Base-by-base conservation (phyloP, 2,797 vertebrate species). In the Catamblyrhynchus diadema region DNA sequence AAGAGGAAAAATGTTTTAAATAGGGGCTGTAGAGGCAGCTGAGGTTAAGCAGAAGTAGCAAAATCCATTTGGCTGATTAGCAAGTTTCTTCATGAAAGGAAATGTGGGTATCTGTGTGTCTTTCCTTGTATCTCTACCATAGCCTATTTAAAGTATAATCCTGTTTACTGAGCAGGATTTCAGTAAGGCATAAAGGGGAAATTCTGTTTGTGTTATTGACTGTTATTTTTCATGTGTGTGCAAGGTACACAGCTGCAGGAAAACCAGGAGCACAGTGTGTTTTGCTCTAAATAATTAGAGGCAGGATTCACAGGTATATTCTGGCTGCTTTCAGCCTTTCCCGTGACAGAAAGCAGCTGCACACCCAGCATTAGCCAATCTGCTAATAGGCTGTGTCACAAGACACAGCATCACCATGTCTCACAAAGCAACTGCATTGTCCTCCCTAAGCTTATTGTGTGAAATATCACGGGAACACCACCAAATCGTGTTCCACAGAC, bases 361-460 rank as follows among this genome's bases (percentile, higher is more conserved):
- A 96, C 86, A 91, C 90, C 70, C 95, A 91, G 94, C 94, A 94
- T 90, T 96, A 96, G 91, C 95, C 94, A 95, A 94, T 94, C 95
- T 96, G 94, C 93, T 96, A 97, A 96, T 96, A 96, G 96, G 95
- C 96, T 94, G 85, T 96, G 91, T 95, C 95, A 97, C 95, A 96
- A 95, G 95, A 96, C 95, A 96, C 96, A 96, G 91, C 89, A 93
- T 97, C 94, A 78, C 89, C 93, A 78, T 27, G 81, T 94, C 93
- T 95, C 94, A 96, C 95, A 97, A 96, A 96, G 94, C 90, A 90
- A 81, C 88, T 93, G 88, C 95, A 96, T 96, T 96, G 95, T 96
- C 95, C 94, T 84, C 66, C 56, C 77, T 95, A 94, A 96, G 95
- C 95, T 96, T 91, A 96, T 95, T 96, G 96, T 95, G 91, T 0